Percentiles rank a stretch among this genome's conserved stretches.
Conservation (phyloP, 2,888 invertebrate species). For the Neoscelio sp. region DNA sequence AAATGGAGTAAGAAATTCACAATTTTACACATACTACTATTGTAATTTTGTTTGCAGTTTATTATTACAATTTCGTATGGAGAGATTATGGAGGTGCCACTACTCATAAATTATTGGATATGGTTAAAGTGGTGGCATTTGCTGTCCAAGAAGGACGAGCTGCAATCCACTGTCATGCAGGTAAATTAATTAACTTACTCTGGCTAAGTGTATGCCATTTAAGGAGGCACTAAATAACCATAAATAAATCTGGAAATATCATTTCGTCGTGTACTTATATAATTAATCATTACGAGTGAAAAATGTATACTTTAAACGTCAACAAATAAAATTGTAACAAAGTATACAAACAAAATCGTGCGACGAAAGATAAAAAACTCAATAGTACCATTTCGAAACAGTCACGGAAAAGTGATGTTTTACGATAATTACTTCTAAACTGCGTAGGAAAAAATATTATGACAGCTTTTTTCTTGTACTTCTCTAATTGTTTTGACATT, state of each 20-base stretch:
- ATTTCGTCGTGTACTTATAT: slow-evolving; percentile 10
- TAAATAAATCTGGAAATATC: slow-evolving; percentile 31
- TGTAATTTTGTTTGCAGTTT: slow-evolving; percentile 85
- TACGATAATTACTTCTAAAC: background rate
- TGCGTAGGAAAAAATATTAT: background rate
- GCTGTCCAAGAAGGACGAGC: slow-evolving; percentile 92
- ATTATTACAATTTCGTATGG: slow-evolving; percentile 95
- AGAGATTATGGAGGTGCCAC: slow-evolving; percentile 93
- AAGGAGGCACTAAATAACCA: slow-evolving; percentile 9
- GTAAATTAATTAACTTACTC: slow-evolving; percentile 82
- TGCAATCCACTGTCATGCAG: slow-evolving; percentile 95
- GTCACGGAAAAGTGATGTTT: too few relatives aligned
- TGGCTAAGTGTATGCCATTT: slow-evolving; percentile 40
- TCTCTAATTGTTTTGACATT: slow-evolving; percentile 27
- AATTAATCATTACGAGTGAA: background rate
- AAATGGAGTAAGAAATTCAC: background rate
- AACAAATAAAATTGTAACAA: too few relatives aligned
- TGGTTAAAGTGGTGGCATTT: slow-evolving; percentile 95
- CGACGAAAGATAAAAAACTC: too few relatives aligned
- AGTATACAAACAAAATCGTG: too few relatives aligned
- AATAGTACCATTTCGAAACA: too few relatives aligned
- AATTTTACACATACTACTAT: slow-evolving; percentile 6
- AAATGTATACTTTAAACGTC: too few relatives aligned
- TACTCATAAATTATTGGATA: slow-evolving; percentile 90
- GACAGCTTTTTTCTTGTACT: background rate